phyloP scores from a whole-genome alignment of 2,888 invertebrate genomes.

The Lithophane ornitopus region DNA sequence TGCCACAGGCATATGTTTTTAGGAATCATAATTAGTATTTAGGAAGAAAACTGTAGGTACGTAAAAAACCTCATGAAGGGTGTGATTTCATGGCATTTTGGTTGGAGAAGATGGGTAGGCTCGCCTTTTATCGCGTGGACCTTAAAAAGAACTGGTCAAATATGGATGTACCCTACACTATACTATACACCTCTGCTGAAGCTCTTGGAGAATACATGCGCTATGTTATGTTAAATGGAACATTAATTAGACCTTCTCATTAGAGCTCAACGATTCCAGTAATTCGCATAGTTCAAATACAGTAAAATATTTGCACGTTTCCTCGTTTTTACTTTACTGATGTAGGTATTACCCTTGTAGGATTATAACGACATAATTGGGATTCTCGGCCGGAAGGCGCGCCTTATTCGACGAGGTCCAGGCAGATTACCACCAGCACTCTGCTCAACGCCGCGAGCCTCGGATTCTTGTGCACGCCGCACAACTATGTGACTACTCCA shows the following conservation, averaged over 20 bases:
- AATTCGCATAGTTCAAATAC: conserved; percentile 36
- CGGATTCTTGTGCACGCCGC: conserved; percentile 70
- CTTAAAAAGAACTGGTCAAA: background rate
- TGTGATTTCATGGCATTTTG: background rate
- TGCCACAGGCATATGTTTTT: no score
- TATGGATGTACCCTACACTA: background rate
- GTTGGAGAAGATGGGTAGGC: background rate
- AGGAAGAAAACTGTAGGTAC: background rate
- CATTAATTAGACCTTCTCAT: conserved; percentile 38
- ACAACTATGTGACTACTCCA: conserved; percentile 66
- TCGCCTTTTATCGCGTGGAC: background rate
- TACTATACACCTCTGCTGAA: background rate
- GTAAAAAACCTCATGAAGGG: no score
- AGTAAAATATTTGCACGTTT: conserved; percentile 53
- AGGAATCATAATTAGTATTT: no score
- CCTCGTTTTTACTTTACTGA: conserved; percentile 53
- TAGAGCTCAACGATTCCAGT: conserved; percentile 27
- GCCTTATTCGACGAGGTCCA: conserved; percentile 69
- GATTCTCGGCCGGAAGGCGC: conserved; percentile 69
- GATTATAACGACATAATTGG: conserved; percentile 69
- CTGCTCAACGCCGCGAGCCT: conserved; percentile 65
- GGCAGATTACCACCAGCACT: conserved; percentile 68
- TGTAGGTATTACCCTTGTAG: conserved; percentile 61
- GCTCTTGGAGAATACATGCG: background rate
- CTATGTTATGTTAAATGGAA: background rate